A percentile compares a stretch with the other conserved stretches of the same genome.
Evolutionary conservation across 2,797 vertebrate genomes (phyloP).

Genomic region (Coregonus ussuriensis): DNA sequence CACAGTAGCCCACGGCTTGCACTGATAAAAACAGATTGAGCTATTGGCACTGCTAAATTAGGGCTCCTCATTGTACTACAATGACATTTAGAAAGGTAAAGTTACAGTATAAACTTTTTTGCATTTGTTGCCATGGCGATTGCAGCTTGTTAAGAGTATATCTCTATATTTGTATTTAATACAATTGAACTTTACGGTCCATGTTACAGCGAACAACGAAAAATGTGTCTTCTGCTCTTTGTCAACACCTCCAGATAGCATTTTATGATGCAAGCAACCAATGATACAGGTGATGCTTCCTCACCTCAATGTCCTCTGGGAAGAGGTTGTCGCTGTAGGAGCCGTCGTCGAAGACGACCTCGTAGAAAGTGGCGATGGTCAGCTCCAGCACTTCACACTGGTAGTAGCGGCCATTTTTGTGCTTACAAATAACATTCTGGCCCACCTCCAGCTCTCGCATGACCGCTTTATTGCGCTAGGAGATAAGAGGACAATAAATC

Average conservation of each 20-base stretch:
- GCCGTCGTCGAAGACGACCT: conserved; percentile 97
- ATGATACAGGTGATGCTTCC: background rate
- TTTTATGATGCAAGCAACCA: background rate
- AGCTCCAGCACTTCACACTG: conserved; percentile 91
- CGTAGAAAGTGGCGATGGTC: conserved; percentile 93
- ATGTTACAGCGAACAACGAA: background rate
- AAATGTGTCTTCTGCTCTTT: too few relatives aligned
- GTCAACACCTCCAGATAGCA: background rate
- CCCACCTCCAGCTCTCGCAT: conserved; percentile 83
- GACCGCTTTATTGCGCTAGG: conserved; percentile 82
- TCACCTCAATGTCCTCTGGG: conserved; percentile 96
- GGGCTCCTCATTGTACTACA: background rate
- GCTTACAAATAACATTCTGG: conserved; percentile 94
- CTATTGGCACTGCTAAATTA: background rate
- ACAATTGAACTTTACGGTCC: background rate
- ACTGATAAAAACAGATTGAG: background rate
- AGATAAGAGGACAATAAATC: background rate
- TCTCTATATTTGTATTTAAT: background rate
- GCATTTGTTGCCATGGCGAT: background rate
- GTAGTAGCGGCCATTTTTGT: conserved; percentile 96
- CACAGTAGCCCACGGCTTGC: background rate
- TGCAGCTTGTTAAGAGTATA: background rate
- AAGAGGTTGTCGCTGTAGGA: conserved; percentile 98
- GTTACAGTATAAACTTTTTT: background rate
- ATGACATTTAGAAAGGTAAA: background rate